Evolutionary conservation across 2,797 vertebrate species (phyloP), one percentile per base, ranked within the genome.

Genomic region (Bovichtus diacanthus): DNA sequence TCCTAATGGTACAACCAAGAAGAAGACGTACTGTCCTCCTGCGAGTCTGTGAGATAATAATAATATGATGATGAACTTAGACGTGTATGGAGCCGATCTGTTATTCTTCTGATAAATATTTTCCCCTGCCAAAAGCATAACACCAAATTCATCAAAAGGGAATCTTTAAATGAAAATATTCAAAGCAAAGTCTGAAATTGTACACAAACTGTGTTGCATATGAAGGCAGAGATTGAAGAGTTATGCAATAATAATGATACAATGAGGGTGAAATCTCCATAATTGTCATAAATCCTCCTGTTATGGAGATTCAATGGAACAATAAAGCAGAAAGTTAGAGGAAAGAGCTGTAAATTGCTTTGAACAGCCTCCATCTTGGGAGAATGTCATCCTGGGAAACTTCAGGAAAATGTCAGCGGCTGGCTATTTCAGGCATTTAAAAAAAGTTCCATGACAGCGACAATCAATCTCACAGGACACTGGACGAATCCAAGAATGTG

Each of bases 401-500:
- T 58, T 83, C n/a, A 63, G 59, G 63, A 58, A 78, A 74, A 75
- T 53, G 60, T 77, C 71, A 74, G 58, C 36, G 2, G 18, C 60
- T n/a, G 50, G 49, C 25, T 77, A 75, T 63, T 76, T 80, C 61
- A 80, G 62, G 61, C 47, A 13, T 74, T 60, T 38, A 25, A n/a
- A n/a, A 43, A 34, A 70, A 10, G 51, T 77, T 68, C 62, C 55
- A 76, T 53, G 66, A 60, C 73, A 59, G 74, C 36, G 9, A 74
- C 70, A 59, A 71, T 81, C 72, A 62, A 71, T 81, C 73, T 87
- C 46, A 71, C 60, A 54, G 68, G n/a, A 70, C 44, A 5, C 15
- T 13, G 60, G 46, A 54, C 31, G 19, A 34, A 58, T 58, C 53
- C 47, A 71, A 56, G 41, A 74, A 49, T 15, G 41, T 31, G 51